Evolutionary conservation across 2,888 invertebrate genomes (phyloP), one percentile per base, ranked within the genome.

Genomic region (Aphelenchoides bicaudatus): DNA sequence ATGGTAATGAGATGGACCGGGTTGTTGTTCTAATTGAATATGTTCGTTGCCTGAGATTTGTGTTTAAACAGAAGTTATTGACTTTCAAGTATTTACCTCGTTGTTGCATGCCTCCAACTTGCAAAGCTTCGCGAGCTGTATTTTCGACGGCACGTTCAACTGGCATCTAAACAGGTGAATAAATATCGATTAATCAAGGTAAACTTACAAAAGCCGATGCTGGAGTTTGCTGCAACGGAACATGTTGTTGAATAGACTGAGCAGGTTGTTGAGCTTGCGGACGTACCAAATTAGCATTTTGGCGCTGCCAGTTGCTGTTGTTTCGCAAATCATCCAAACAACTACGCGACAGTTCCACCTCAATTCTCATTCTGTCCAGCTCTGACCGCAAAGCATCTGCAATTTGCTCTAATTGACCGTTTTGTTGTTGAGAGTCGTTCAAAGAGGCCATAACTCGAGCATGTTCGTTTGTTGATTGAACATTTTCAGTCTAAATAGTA

Each of bases 341-440:
- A n/a, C 16, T 65, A 2, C 62, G 46, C n/a, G 66, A 63, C 25
- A 63, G 38, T 37, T 67, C 62, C 19, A 61, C 66, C 30, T 63
- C 66, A 23, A 63, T 38, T 30, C 51, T 37, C 29, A 38, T 39
- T 19, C 54, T 61, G 23, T 59, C 59, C 8, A 56, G 34, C 8
- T 59, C 52, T 23, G 59, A 46, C 8, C 57, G 51, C 13, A 59
- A 30, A 8, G 5, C 25, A 27, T 47, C 34, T 10, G 52, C 52
- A 21, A 62, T 21, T 21, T 16, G 29, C 16, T 59, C 62, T 13
- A 59, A 39, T 16, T 49, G 49, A 16, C 8, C 49, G 34, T 49
- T 49, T 16, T 49, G 43, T 10, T 25, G 43, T 43, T 43, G 43
- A 19, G 43, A 6, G 23, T 43, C 43, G 43, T 21, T 43, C 10